Evolutionary conservation across 1,140 invertebrate genomes (phyloP).

Genomic region (Anoplophora glabripennis): DNA sequence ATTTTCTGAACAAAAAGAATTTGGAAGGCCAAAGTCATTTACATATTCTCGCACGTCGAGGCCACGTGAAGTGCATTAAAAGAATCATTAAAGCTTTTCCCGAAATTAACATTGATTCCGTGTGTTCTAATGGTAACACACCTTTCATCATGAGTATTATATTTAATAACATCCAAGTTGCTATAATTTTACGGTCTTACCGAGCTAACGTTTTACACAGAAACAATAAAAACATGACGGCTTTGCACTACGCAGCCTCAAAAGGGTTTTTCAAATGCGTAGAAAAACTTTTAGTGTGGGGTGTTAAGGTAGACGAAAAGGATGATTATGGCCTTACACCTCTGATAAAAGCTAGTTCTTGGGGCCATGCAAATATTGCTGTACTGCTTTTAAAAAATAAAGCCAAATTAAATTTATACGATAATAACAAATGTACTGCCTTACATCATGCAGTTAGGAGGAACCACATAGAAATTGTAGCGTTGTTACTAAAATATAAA

Average conservation of each 20-base stretch:
- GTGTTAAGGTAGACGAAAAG: neutral
- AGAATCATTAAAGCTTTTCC: neutral
- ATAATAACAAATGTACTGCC: slow-evolving; percentile 1
- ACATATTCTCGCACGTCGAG: neutral
- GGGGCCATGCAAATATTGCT: neutral
- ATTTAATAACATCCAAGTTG: neutral
- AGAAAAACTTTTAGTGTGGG: neutral
- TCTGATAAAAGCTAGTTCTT: neutral
- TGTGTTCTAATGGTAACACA: neutral
- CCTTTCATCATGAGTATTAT: neutral
- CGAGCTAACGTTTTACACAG: neutral
- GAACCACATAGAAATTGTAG: neutral
- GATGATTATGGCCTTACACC: neutral
- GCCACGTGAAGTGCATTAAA: neutral
- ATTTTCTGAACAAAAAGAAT: neutral
- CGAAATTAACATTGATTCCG: neutral
- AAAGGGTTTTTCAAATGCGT: neutral
- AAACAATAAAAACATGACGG: neutral
- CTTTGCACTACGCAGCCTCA: neutral
- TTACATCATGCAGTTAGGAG: slow-evolving; percentile 6
- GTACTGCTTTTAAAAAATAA: neutral
- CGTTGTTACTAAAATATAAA: neutral
- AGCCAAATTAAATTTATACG: neutral
- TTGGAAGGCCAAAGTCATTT: neutral
- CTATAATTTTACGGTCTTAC: neutral